Evolutionary conservation across 2,797 vertebrate genomes (phyloP), one percentile per base, ranked within the genome.

Genomic region (Lutra lutra): DNA sequence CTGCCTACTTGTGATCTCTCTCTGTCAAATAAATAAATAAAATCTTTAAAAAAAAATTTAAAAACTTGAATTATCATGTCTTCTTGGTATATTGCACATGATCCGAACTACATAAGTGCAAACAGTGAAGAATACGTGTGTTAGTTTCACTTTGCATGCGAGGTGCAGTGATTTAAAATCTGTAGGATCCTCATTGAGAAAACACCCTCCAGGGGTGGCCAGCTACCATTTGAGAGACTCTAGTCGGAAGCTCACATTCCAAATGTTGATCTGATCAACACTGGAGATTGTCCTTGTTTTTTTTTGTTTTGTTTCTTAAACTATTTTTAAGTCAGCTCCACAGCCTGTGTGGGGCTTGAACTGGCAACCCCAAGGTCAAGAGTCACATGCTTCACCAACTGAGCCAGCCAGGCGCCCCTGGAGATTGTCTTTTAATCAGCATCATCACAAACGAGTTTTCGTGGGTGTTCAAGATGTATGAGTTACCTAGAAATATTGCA

Each of bases 401-500:
- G 43, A 46, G 72, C 43, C 72, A 75, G 40, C 14, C 72, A 75
- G 27, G 40, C 3, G 27, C 13, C 75, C 77, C 79, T 87, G 46
- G 48, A 46, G 51, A 64, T 66, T 84, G 4, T 64, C 75, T 84
- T 94, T 96, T 87, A 84, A 94, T 88, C 58, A 80, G 80, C 46
- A 85, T 60, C 54, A 10, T 60, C 25, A 70, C 46, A 87, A 66
- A 40, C 15, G 20, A 68, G 35, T 87, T 79, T 73, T 43, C 75
- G 51, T 29, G 48, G 43, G 40, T 72, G 5, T 64, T 93, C 43
- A 6, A 58, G 77, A 75, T 29, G 8, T 40, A 35, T 60, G 64
- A 7, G 21, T 35, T 73, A 4, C 62, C 87, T 58, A 48, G 46
- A 82, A 91, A 93, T 35, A 73, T 0, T 72, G 46, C 35, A 72